These are phyloP conservation scores for Stichopus horrens DNA, from an alignment of 53 echinoderm and acorn worm species.

Conservation along the genomic window DNA sequence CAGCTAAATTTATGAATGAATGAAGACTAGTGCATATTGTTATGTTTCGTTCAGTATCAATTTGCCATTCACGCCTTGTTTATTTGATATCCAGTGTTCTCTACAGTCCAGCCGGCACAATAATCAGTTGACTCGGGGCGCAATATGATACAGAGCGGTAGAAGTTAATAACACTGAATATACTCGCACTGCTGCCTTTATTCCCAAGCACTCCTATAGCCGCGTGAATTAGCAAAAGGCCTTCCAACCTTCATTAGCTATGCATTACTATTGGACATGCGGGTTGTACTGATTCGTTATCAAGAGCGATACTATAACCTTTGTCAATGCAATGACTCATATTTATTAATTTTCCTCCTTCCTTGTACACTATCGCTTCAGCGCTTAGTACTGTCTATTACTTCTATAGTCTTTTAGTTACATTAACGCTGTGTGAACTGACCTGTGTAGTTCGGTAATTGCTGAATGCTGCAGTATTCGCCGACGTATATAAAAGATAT, in stretches of 20 bases:
- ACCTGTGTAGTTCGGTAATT: slow-evolving; percentile 26
- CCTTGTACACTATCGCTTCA: slow-evolving; percentile 31
- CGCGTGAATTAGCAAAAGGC: slow-evolving; percentile 41
- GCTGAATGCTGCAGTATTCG: neutral
- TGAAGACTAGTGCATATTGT: too few species aligned
- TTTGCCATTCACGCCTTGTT: slow-evolving; percentile 26
- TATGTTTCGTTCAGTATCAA: slow-evolving; percentile 15
- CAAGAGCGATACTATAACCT: slow-evolving; percentile 4
- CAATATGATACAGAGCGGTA: too few species aligned
- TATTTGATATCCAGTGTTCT: slow-evolving; percentile 2
- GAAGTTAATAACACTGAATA: too few species aligned
- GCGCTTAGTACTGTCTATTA: neutral
- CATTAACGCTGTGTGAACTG: slow-evolving; percentile 36
- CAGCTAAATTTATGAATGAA: too few species aligned
- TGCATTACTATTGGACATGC: slow-evolving; percentile 47
- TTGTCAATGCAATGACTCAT: slow-evolving; percentile 34
- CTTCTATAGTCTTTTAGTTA: slow-evolving; percentile 25
- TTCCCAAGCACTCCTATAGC: slow-evolving; percentile 6
- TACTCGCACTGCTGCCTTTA: too few species aligned
- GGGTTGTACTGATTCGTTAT: slow-evolving; percentile 25
- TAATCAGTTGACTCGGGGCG: too few species aligned
- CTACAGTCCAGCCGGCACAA: too few species aligned
- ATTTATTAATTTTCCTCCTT: slow-evolving; percentile 45
- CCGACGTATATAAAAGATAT: slow-evolving; percentile 26
- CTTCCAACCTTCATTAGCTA: slow-evolving; percentile 40